Percentiles rank a stretch among this genome's conserved stretches.
Evolutionary conservation across 1,140 invertebrate genomes (phyloP).

Genomic region (Drosophila trapezifrons): DNA sequence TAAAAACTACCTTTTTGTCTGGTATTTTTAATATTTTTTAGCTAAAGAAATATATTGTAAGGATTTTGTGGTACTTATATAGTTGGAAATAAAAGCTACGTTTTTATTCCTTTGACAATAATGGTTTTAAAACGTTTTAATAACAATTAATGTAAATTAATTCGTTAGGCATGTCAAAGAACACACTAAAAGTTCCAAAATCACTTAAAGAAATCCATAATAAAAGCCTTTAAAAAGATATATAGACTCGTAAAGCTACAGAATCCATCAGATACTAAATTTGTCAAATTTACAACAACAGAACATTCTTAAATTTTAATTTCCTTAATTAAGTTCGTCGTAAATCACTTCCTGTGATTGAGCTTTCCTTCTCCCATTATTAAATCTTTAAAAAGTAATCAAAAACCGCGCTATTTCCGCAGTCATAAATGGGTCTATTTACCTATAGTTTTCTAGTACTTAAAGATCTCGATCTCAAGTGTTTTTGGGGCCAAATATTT

Average conservation of each 20-base stretch:
- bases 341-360: slow-evolving; percentile 8
- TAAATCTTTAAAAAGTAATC: slow-evolving; percentile 9
- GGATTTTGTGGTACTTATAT: no score
- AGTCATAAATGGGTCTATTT: slow-evolving; percentile 17
- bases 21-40: no score
- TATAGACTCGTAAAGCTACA: neutral
- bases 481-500: slow-evolving; percentile 53
- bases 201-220: no score
- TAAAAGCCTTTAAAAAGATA: neutral
- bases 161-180: no score
- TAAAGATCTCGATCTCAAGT: slow-evolving; percentile 35
- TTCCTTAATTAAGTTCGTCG: no score
- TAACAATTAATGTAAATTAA: no score
- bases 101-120: no score
- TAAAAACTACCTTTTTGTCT: no score
- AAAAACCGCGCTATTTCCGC: slow-evolving; percentile 8
- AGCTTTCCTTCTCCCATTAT: neutral
- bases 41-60: no score
- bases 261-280: neutral
- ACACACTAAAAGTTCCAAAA: no score
- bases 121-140: no score
- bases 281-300: neutral
- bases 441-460: slow-evolving; percentile 14
- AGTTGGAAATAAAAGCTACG: no score
- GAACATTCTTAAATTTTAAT: neutral